Base-by-base conservation (phyloP, 2,797 vertebrate species). In the Bryconaethiops microstoma region DNA sequence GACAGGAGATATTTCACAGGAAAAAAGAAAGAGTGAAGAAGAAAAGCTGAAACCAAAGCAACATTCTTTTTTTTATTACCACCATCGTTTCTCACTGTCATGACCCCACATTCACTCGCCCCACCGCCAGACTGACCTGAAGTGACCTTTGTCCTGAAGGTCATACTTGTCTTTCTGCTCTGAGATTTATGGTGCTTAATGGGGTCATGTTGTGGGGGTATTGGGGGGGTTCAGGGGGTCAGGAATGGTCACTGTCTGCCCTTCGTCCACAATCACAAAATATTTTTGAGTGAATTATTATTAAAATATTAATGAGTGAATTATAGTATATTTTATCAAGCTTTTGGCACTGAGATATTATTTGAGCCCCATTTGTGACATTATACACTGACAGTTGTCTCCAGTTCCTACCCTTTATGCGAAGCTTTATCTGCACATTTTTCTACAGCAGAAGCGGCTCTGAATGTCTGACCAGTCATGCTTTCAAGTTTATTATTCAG, bases 181-280 rank as follows among this genome's bases (percentile, higher is more conserved):
- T 2, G 62, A 64, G 62, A 64, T 64, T 64, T 64, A 64, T 64
- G 62, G 62, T 7, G 25, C 29, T 64, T 64, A 64, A 64, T 64
- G 29, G 25, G 25, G 25, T 35, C 29, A 17, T 35, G 17, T 25
- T 17, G 29, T 0, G 62, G 25, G 13, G 62, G 29, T n/a, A n/a
- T n/a, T n/a, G n/a, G 29, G 29, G 29, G 29, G 62, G 1, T 14
- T 19, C 3, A 6, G 1, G 62, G 14, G 62, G 25, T 64, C 62
- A 64, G 25, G 16, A 64, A 39, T 7, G 62, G 62, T 39, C 62
- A 64, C 4, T 19, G 62, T 64, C 62, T 64, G 62, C 14, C 0
- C 19, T 19, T 7, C 17, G 3, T 29, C 16, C 4, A 62, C n/a
- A 62, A 25, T 25, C 40, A 42, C 40, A 4, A 42, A 42, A 42